phyloP scores from a whole-genome alignment of 2,113 vertebrate genomes.

The Protobothrops flavoviridis region DNA sequence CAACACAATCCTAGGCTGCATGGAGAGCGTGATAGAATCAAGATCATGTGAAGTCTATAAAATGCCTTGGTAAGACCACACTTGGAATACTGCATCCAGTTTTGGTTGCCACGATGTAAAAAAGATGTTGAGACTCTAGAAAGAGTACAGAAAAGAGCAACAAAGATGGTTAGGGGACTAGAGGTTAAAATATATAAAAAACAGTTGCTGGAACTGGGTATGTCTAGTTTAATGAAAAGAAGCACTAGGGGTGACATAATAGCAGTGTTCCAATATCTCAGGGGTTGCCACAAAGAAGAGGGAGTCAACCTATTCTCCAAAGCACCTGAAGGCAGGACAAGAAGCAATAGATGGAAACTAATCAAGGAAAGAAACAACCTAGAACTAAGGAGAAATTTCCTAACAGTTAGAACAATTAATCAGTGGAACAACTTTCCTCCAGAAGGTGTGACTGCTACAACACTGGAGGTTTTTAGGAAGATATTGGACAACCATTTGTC shows the following conservation, averaged over 20 bases:
- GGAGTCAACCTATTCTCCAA: neutral
- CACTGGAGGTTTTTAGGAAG: neutral
- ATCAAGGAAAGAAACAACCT: too few species aligned
- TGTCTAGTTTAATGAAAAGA: neutral
- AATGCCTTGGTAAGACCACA: neutral
- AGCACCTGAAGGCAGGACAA: too few species aligned
- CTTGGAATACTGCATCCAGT: neutral
- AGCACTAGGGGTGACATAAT: neutral
- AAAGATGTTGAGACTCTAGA: neutral
- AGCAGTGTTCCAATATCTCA: neutral
- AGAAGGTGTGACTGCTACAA: neutral
- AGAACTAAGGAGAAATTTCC: too few species aligned
- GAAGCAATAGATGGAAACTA: too few species aligned
- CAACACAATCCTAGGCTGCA: neutral
- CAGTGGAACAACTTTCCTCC: too few species aligned
- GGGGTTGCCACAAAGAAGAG: neutral
- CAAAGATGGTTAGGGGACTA: neutral
- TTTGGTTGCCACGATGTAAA: neutral
- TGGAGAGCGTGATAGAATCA: neutral
- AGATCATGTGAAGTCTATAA: neutral
- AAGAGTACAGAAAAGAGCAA: neutral
- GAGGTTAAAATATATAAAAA: neutral
- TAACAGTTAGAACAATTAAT: too few species aligned
- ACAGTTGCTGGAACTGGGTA: neutral
- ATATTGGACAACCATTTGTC: neutral